Conservation (phyloP, 2,797 vertebrate species). For the Synaphobranchus kaupii region DNA sequence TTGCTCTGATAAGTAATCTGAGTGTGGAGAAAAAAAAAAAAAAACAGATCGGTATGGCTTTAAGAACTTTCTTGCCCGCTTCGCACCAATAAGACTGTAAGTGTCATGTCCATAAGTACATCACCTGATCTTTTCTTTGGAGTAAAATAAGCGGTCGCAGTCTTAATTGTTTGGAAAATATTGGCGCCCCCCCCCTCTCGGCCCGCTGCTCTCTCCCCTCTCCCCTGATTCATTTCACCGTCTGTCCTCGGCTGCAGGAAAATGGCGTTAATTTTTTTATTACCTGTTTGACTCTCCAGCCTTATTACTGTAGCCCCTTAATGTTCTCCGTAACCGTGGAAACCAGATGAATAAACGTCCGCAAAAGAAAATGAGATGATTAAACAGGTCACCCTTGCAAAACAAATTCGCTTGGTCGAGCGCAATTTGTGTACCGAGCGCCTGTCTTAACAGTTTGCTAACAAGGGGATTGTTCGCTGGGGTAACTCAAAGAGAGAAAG, state of each 20-base stretch:
- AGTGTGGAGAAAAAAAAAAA: constrained; percentile 65
- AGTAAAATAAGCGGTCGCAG: constrained; percentile 78
- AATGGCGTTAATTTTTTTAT: constrained; percentile 99
- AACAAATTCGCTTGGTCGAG: constrained; percentile 94
- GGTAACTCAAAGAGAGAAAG: constrained; percentile 63
- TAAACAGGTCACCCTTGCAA: constrained; percentile 99
- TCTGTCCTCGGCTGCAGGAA: constrained; percentile 86
- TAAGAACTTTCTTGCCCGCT: constrained; percentile 70
- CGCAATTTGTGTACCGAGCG: constrained; percentile 79
- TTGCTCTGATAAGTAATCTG: constrained; percentile 78
- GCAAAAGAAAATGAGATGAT: constrained; percentile 99
- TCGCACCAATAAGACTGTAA: constrained; percentile 63
- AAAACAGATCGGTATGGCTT: constrained; percentile 69
- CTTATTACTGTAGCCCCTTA: constrained; percentile 99
- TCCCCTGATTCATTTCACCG: constrained; percentile 87
- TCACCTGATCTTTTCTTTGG: constrained; percentile 73
- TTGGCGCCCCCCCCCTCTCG: constrained; percentile 64
- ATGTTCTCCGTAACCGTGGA: constrained; percentile 99
- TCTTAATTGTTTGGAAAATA: constrained; percentile 82
- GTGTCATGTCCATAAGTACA: constrained; percentile 76
- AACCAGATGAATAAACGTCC: constrained; percentile 99
- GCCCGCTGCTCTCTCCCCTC: constrained; percentile 68
- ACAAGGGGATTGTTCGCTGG: constrained; percentile 83
- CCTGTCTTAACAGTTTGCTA: constrained; percentile 84
- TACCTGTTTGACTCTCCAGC: constrained; percentile 99